Evolutionary conservation across 2,797 vertebrate species (phyloP).

Genomic region (Centroberyx gerrardi): DNA sequence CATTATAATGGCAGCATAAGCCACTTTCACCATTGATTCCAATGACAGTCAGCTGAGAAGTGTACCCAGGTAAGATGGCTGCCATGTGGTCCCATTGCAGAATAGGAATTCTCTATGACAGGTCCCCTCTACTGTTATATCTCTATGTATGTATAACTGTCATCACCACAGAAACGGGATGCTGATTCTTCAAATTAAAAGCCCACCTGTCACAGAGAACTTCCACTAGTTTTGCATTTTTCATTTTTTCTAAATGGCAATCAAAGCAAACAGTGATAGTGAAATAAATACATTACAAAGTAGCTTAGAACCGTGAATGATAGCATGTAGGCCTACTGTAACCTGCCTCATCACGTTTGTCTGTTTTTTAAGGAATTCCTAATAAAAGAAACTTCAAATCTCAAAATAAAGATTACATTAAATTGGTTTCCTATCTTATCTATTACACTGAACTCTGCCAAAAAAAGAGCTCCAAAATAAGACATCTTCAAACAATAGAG

Average conservation of each 20-base stretch:
- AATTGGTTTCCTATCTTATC: slow-evolving; percentile 12
- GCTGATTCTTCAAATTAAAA: slow-evolving; percentile 94
- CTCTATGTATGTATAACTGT: slow-evolving; percentile 90
- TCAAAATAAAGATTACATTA: slow-evolving; percentile 31
- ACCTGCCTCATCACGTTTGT: slow-evolving; percentile 44
- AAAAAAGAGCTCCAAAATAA: slow-evolving; percentile 40
- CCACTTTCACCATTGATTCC: too few relatives aligned
- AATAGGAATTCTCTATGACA: too few relatives aligned
- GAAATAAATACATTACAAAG: slow-evolving; percentile 79
- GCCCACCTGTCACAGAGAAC: slow-evolving; percentile 96
- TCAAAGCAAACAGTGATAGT: slow-evolving; percentile 78
- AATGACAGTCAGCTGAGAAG: too few relatives aligned
- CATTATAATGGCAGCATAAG: too few relatives aligned
- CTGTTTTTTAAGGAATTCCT: slow-evolving; percentile 4
- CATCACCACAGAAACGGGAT: slow-evolving; percentile 97
- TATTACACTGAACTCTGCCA: slow-evolving; percentile 17
- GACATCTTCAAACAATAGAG: slow-evolving; percentile 29
- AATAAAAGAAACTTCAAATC: slow-evolving; percentile 19
- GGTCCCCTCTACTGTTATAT: too few relatives aligned
- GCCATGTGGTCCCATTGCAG: too few relatives aligned
- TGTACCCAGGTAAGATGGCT: too few relatives aligned
- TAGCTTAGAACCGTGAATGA: slow-evolving; percentile 72
- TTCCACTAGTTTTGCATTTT: slow-evolving; percentile 84
- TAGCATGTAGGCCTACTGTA: slow-evolving; percentile 55
- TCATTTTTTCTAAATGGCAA: slow-evolving; percentile 81